phyloP scores from a whole-genome alignment of 1,140 invertebrate species.

The Drosophila lowei region DNA sequence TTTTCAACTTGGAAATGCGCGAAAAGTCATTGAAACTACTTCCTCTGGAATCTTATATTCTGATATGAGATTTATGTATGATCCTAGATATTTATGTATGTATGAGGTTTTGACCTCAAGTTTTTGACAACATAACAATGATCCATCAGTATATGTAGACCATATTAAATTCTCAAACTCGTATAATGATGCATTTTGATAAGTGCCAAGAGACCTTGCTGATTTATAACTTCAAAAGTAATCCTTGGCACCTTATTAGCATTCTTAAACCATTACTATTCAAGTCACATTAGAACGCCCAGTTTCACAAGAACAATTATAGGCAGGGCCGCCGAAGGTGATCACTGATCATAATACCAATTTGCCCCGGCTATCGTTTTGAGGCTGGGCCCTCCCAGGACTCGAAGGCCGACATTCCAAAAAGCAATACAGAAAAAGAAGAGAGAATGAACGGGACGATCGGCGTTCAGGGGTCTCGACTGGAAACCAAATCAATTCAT shows the following conservation, averaged over 20 bases:
- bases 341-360: conserved; percentile 47
- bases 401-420: conserved; percentile 49
- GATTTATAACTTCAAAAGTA: conserved; percentile 16
- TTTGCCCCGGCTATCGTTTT: conserved; percentile 44
- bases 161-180: too few species aligned
- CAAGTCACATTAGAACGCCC: conserved; percentile 58
- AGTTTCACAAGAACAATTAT: conserved; percentile 44
- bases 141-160: too few species aligned
- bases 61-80: too few species aligned
- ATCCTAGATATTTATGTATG: too few species aligned
- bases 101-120: too few species aligned
- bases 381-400: conserved; percentile 34
- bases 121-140: too few species aligned
- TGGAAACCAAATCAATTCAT: conserved; percentile 79
- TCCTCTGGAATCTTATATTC: too few species aligned
- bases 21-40: too few species aligned
- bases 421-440: conserved; percentile 6
- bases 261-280: conserved; percentile 22
- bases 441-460: conserved; percentile 28
- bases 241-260: conserved; percentile 24
- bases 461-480: conserved; percentile 35
- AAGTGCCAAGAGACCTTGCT: conserved; percentile 1
- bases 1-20: background rate
- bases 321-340: conserved; percentile 23
- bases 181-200: too few species aligned